These are phyloP conservation scores for Sinocyclocheilus maitianheensis DNA, from an alignment of 2,113 vertebrate genomes.

Conservation along the genomic window DNA sequence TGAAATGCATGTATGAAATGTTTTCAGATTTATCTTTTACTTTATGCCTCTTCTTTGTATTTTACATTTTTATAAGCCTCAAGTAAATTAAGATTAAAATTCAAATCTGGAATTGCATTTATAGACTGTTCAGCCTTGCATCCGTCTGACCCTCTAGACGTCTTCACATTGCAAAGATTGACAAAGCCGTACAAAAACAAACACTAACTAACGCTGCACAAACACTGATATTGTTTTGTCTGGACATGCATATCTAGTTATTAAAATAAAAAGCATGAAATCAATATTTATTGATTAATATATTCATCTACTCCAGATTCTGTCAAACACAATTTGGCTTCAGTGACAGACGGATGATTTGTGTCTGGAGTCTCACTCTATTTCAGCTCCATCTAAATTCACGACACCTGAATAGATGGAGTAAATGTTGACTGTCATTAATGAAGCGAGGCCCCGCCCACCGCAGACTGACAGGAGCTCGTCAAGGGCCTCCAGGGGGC, in stretches of 20 bases:
- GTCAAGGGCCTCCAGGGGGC: conserved; percentile 25
- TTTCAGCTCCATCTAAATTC: conserved; percentile 43
- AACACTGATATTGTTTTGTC: neutral
- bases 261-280: neutral
- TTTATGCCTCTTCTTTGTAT: neutral
- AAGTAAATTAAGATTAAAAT: neutral
- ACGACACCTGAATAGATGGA: conserved; percentile 39
- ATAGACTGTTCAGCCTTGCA: neutral
- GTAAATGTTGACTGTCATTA: conserved; percentile 51
- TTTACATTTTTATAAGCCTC: neutral
- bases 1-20: neutral
- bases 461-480: conserved; percentile 35
- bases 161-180: too few species aligned
- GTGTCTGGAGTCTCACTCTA: conserved; percentile 34
- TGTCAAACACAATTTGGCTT: conserved; percentile 5
- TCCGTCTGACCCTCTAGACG: neutral
- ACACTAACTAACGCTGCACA: neutral
- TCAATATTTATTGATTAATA: conserved; percentile 2
- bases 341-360: conserved; percentile 12
- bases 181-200: too few species aligned
- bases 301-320: neutral
- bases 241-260: neutral
- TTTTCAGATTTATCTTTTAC: neutral
- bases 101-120: neutral
- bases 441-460: conserved; percentile 46